phyloP scores from a whole-genome alignment of 2,113 vertebrate species.

The Grallaria varia region DNA sequence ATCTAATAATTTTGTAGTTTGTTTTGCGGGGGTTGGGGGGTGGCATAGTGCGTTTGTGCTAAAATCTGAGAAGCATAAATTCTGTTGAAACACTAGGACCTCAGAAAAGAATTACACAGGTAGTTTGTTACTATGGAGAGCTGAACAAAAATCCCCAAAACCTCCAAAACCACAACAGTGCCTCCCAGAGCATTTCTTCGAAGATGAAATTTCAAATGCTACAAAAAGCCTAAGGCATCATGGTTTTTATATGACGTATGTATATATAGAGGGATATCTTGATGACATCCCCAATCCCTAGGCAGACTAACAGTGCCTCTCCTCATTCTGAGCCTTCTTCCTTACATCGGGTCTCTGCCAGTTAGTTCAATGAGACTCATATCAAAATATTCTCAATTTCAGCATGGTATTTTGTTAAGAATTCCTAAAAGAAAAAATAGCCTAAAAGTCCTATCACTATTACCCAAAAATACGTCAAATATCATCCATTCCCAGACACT shows the following conservation, averaged over 20 bases:
- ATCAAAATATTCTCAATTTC: background rate
- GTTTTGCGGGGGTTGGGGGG: rapidly evolving
- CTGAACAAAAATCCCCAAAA: background rate
- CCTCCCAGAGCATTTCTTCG: background rate
- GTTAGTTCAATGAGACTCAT: background rate
- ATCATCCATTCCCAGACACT: background rate
- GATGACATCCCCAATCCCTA: background rate
- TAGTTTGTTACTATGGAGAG: background rate
- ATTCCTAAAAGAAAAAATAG: background rate
- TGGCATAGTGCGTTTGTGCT: no score
- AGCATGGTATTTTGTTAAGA: background rate
- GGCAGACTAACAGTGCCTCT: background rate
- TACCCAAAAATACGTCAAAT: background rate
- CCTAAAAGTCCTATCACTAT: background rate
- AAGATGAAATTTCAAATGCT: background rate
- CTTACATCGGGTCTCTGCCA: background rate
- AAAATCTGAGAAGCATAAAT: background rate
- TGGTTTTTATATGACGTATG: background rate
- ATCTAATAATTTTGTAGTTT: background rate
- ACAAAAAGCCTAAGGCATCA: background rate
- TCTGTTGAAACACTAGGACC: background rate
- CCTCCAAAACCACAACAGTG: background rate
- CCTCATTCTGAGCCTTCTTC: background rate
- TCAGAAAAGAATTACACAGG: background rate
- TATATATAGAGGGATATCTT: background rate